Evolutionary conservation across 64 coral and sea anemone species (phyloP).

Genomic region (Montipora foliosa): DNA sequence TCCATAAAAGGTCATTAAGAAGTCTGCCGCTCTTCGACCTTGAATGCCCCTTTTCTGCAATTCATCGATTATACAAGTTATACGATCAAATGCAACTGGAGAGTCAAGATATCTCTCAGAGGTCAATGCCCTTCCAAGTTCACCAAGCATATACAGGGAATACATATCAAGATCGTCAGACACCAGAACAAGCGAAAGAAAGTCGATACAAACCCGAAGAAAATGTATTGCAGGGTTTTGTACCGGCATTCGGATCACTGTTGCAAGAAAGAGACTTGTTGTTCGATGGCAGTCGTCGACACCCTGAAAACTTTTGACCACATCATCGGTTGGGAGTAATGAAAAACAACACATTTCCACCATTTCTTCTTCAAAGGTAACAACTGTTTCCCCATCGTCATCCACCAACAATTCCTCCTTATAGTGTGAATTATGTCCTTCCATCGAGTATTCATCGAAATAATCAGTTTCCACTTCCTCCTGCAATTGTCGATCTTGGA

Average conservation of each 20-base stretch:
- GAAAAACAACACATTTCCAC: slow-evolving; percentile 52
- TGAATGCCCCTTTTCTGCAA: slow-evolving; percentile 49
- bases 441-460: background rate
- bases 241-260: slow-evolving; percentile 53
- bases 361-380: slow-evolving; percentile 48
- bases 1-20: slow-evolving; percentile 71
- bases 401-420: too few species aligned
- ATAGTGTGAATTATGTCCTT: background rate
- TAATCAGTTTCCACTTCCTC: background rate
- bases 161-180: slow-evolving; percentile 54
- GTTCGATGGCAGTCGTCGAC: slow-evolving; percentile 40
- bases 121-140: slow-evolving; percentile 45
- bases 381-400: background rate
- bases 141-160: slow-evolving; percentile 77
- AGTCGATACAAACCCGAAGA: slow-evolving; percentile 86
- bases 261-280: slow-evolving; percentile 65
- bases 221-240: slow-evolving; percentile 62
- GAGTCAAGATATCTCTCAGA: slow-evolving; percentile 67
- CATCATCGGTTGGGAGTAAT: slow-evolving; percentile 67
- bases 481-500: background rate
- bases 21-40: slow-evolving; percentile 53
- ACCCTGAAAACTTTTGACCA: slow-evolving; percentile 23
- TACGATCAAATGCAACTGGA: slow-evolving; percentile 52
- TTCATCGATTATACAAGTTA: slow-evolving; percentile 32
- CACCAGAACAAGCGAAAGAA: slow-evolving; percentile 58